Percentiles rank a stretch among this genome's conserved stretches.
These are phyloP conservation scores for Diadema setosum DNA, from an alignment of 35 echinoderm and acorn worm species.

Conservation along the genomic window DNA sequence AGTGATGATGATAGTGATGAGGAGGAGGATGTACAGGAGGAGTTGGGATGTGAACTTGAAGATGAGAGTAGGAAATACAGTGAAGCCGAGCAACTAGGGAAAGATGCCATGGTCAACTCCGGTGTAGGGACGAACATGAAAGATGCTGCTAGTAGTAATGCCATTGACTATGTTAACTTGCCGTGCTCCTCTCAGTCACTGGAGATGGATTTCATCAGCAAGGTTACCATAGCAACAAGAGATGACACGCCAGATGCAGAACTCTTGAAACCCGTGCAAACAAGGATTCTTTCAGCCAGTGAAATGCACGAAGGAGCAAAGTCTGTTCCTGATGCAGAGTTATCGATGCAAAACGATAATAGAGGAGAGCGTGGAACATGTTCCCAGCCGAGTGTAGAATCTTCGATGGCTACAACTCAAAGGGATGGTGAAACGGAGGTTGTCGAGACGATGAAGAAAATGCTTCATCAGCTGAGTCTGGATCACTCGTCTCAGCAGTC, in stretches of 20 bases:
- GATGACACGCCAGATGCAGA: not conserved
- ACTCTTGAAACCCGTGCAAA: not conserved
- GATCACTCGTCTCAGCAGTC: not conserved
- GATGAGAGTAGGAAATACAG: not conserved
- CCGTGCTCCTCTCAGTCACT: too few species aligned
- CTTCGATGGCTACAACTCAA: not conserved
- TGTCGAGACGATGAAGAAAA: not conserved
- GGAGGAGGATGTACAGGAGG: not conserved
- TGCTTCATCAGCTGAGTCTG: constrained; percentile 8
- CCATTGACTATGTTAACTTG: too few species aligned
- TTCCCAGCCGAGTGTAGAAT: too few species aligned
- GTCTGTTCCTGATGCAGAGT: too few species aligned
- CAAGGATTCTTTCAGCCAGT: too few species aligned
- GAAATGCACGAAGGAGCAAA: too few species aligned
- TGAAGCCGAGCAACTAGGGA: too few species aligned
- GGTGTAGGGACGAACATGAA: too few species aligned
- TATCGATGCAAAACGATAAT: too few species aligned
- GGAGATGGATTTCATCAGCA: not conserved
- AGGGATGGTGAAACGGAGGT: not conserved
- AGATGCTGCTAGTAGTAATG: too few species aligned
- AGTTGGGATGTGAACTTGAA: not conserved
- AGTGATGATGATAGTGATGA: not conserved
- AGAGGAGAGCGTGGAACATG: too few species aligned
- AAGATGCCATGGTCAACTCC: too few species aligned
- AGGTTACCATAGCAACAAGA: not conserved